phyloP scores from a whole-genome alignment of 1,140 invertebrate genomes.

The Macrostomum lignano region DNA sequence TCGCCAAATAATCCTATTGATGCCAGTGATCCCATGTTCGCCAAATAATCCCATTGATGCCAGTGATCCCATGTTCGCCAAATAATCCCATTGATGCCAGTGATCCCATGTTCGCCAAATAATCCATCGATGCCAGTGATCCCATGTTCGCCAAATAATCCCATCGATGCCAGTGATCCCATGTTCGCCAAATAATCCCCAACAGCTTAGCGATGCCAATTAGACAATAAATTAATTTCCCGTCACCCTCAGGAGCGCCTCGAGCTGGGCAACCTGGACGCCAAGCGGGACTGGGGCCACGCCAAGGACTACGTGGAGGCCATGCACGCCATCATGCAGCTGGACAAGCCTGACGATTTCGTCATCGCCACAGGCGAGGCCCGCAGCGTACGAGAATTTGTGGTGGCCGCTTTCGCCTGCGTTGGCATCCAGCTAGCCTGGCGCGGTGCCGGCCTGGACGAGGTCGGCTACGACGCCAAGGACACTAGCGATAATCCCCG shows the following conservation, averaged over 20 bases:
- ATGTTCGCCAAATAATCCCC: too few relatives aligned
- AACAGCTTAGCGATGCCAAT: too few relatives aligned
- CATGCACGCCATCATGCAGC: conserved; percentile 99
- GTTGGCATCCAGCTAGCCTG: conserved; percentile 38
- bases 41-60: too few relatives aligned
- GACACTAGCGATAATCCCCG: conserved; percentile 42
- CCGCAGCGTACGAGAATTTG: conserved; percentile 82
- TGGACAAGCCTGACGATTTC: conserved; percentile 64
- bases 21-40: too few relatives aligned
- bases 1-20: too few relatives aligned
- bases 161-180: too few relatives aligned
- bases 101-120: too few relatives aligned
- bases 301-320: conserved; percentile 95
- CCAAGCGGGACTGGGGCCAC: conserved; percentile 92
- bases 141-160: too few relatives aligned
- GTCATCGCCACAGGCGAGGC: conserved; percentile 81
- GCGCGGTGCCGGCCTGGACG: conserved; percentile 52
- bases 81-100: too few relatives aligned
- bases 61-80: too few relatives aligned
- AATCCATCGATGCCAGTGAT: too few relatives aligned
- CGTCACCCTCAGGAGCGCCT: conserved; percentile 35
- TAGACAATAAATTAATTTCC: too few relatives aligned
- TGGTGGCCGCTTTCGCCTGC: conserved; percentile 55
- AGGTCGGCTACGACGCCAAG: conserved; percentile 67
- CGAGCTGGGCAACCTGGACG: conserved; percentile 77